phyloP scores from a whole-genome alignment of 92 coral and sea anemone species.

The Zoanthus gigantus region DNA sequence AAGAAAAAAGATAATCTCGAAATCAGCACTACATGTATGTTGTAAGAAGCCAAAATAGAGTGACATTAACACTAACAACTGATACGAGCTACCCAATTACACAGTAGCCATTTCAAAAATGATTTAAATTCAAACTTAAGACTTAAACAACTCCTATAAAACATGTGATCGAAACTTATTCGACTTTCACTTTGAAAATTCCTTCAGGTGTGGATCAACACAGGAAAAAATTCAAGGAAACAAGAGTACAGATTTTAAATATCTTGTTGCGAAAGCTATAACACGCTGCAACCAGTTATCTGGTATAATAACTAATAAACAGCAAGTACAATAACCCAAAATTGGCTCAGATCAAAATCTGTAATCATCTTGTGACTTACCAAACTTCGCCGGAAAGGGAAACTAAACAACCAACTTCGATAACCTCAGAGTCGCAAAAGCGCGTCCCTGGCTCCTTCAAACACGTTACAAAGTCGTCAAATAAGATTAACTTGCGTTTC shows the following conservation, averaged over 20 bases:
- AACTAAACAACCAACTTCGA: slow-evolving; percentile 24
- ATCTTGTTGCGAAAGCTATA: background rate
- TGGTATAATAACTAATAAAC: background rate
- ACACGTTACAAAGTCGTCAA: slow-evolving; percentile 7
- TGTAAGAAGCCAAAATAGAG: background rate
- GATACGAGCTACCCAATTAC: background rate
- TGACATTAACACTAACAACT: background rate
- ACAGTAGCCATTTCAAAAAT: background rate
- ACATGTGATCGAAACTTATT: slow-evolving; percentile 29
- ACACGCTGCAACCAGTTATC: slow-evolving; percentile 13
- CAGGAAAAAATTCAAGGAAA: slow-evolving; percentile 15
- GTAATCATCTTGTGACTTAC: slow-evolving; percentile 35
- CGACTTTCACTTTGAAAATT: slow-evolving; percentile 48
- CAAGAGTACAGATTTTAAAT: background rate
- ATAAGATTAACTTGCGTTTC: background rate
- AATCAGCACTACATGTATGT: background rate
- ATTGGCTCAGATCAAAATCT: slow-evolving; percentile 19
- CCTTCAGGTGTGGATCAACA: slow-evolving; percentile 15
- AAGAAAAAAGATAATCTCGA: slow-evolving; percentile 17
- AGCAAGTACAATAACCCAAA: background rate
- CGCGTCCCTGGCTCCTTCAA: slow-evolving; percentile 11
- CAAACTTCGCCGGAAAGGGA: slow-evolving; percentile 50
- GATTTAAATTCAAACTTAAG: background rate
- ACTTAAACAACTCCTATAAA: background rate
- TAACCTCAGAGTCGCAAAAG: slow-evolving; percentile 21